Base-by-base conservation (phyloP, 23 tunicate species). In the Diplosoma virens region DNA sequence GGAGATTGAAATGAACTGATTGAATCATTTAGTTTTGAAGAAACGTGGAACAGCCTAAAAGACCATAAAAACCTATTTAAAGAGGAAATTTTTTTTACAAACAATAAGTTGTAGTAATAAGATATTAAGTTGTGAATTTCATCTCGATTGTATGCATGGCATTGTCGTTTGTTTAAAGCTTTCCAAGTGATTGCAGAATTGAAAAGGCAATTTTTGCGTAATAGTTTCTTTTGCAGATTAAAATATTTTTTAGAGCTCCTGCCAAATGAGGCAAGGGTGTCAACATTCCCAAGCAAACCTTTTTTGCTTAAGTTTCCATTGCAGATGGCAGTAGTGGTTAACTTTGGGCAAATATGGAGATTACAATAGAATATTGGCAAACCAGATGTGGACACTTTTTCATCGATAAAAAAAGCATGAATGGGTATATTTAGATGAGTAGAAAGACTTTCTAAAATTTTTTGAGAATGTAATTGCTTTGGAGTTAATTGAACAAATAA, bases 351-450 rank as follows among this genome's bases (percentile, higher is more conserved):
- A 4, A 5, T 61, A 27, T 29, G 30, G 2, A 27, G 30, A 3
- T 61, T 61, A n/a, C 69, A 61, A 29, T 61, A 61, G 21, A 3
- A 29, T n/a, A 28, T 5, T 61, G 69, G 69, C 35, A 61, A 61
- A 5, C 69, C 69, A 27, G 69, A 61, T 5, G 35, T 27, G 7
- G n/a, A 27, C 35, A 61, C n/a, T 35, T 27, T 61, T 2, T 29
- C 21, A 29, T 61, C 69, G 30, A 61, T 4, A 4, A 9, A 14
- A 4, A 61, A 61, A 4, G 6, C 2, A 6, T 61, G 9, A 27
- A 27, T n/a, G 3, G 34, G 34, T 26, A 61, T 28, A 29, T 28
- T 29, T 5, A 29, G 3, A 4, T 34, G 9, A 4, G 35, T 5
- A 3, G 6, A 26, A 27, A 61, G 35, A 27, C 30, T 29, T 27